phyloP scores from a whole-genome alignment of 2,113 vertebrate genomes.

The Paradoxurus hermaphroditus region DNA sequence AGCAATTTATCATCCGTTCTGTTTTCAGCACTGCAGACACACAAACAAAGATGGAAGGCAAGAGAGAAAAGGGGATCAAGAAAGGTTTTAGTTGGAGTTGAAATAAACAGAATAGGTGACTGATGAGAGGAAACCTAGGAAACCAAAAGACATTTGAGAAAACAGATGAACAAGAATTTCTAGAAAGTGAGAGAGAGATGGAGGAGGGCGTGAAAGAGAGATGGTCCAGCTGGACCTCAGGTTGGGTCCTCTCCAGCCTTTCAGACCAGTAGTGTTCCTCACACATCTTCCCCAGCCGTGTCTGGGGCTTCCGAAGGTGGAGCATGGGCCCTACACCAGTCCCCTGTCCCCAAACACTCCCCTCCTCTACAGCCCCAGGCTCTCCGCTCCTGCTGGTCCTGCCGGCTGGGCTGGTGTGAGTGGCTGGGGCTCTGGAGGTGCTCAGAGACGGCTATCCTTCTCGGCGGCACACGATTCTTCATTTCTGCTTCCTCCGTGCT shows the following conservation, averaged over 20 bases:
- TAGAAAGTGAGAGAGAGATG: not conserved
- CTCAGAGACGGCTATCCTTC: not conserved
- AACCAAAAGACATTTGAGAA: not conserved
- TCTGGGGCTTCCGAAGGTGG: not conserved
- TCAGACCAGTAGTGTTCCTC: not conserved
- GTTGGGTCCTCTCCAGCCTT: too few species aligned
- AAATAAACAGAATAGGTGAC: conserved; percentile 8
- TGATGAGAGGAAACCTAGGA: not conserved
- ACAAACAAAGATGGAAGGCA: not conserved
- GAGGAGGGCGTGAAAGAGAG: not conserved
- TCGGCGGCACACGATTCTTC: not conserved
- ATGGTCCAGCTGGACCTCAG: fast-evolving
- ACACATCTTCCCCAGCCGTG: fast-evolving
- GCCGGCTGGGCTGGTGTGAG: too few species aligned
- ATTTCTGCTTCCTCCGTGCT: not conserved
- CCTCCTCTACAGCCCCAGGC: not conserved
- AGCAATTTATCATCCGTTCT: not conserved
- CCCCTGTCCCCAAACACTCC: not conserved
- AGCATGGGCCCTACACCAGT: not conserved
- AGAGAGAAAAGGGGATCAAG: not conserved
- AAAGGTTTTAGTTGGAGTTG: not conserved
- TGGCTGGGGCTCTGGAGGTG: fast-evolving
- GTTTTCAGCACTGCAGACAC: not conserved
- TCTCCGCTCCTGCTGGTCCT: fast-evolving
- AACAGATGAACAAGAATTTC: not conserved